Percentiles rank a stretch among this genome's conserved stretches.
phyloP scores from a whole-genome alignment of 2,888 invertebrate genomes.

The Maniola hyperantus region DNA sequence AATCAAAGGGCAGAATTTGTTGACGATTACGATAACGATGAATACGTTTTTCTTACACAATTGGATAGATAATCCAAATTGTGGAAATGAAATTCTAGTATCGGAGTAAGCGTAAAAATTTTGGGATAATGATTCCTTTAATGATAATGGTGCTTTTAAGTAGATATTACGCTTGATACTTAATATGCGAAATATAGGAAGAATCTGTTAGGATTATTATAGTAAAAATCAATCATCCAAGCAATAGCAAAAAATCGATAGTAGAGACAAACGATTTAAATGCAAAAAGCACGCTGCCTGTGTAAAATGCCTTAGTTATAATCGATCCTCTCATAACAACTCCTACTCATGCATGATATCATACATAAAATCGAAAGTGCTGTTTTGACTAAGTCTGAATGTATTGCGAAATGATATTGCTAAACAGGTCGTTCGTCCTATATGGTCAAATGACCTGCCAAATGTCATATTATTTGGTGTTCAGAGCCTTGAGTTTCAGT shows the following conservation, averaged over 20 bases:
- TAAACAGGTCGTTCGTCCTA: conserved; percentile 7
- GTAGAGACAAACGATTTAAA: conserved; percentile 17
- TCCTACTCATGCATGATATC: conserved; percentile 62
- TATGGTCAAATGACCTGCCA: conserved; percentile 25
- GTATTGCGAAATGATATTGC: conserved; percentile 26
- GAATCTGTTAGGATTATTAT: neutral
- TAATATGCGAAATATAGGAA: no score
- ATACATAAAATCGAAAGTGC: conserved; percentile 69
- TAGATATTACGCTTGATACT: no score
- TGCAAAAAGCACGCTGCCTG: conserved; percentile 12
- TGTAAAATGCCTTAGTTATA: conserved; percentile 13
- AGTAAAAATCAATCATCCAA: neutral
- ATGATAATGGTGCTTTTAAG: no score
- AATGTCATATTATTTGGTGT: conserved; percentile 4
- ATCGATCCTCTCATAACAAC: conserved; percentile 42
- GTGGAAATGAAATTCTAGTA: neutral
- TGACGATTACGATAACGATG: no score
- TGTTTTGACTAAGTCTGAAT: conserved; percentile 31
- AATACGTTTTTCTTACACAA: no score
- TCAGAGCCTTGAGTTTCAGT: neutral
- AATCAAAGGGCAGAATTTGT: no score
- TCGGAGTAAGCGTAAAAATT: no score
- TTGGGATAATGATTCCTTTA: no score
- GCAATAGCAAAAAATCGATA: neutral
- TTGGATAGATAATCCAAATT: neutral